Conservation (phyloP, 2,888 invertebrate species). For the Penaeus monodon region DNA sequence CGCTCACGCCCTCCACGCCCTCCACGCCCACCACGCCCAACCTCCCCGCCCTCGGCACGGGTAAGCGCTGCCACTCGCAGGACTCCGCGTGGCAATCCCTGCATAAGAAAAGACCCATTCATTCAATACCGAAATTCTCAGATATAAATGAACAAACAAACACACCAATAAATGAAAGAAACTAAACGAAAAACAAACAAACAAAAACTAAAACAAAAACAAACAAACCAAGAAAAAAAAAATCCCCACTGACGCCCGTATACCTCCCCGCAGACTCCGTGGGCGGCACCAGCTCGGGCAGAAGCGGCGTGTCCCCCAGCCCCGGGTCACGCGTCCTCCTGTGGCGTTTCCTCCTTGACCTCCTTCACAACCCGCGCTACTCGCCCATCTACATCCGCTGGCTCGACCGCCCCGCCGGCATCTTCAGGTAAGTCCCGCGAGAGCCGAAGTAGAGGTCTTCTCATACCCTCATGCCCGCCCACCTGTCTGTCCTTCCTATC, state of each 20-base stretch:
- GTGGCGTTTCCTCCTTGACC: conserved; percentile 63
- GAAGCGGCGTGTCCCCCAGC: neutral
- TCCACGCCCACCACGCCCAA: conserved; percentile 31
- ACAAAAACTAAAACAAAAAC: too few species aligned
- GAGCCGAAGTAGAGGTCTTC: too few species aligned
- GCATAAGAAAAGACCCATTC: neutral
- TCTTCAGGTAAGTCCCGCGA: conserved; percentile 52
- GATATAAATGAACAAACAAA: too few species aligned
- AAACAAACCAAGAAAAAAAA: too few species aligned
- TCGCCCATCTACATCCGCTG: conserved; percentile 63
- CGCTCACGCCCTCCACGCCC: conserved; percentile 43
- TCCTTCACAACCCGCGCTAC: conserved; percentile 58
- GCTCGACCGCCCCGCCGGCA: conserved; percentile 56
- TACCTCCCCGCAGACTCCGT: conserved; percentile 1
- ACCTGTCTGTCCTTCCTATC: neutral
- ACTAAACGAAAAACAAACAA: too few species aligned
- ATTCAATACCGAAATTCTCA: too few species aligned
- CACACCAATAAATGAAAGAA: too few species aligned
- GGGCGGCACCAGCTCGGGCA: neutral
- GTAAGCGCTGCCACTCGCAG: conserved; percentile 4
- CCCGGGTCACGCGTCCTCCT: conserved; percentile 55
- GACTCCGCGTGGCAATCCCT: neutral
- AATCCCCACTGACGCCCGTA: too few species aligned
- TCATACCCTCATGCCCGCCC: too few species aligned
- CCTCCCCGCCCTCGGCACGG: neutral